Base-by-base conservation (phyloP, 2,113 vertebrate genomes). In the Alces alces region DNA sequence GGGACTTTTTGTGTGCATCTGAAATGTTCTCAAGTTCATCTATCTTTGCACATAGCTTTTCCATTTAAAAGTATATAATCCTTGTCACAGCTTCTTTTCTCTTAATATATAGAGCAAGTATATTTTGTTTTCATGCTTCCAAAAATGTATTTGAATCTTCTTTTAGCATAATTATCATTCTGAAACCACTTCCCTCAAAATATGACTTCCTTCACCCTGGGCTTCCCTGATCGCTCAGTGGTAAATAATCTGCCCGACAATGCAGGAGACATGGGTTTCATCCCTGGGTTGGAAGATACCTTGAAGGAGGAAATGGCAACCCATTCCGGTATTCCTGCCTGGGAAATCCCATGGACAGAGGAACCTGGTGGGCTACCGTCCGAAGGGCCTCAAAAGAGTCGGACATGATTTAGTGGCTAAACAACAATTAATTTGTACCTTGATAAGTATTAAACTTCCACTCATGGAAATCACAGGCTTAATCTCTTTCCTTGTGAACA, bases 91-190 rank as follows among this genome's bases (percentile, higher is more conserved):
- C 25, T 43, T 79, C 21, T 43, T 83, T 92, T 96, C 50, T 87
- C 61, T 54, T 93, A 54, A 23, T 30, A 19, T 19, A 14, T 6
- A 82, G 45, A 27, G 6, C 23, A 55, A 64, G 54, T 89, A 14
- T 28, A 83, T 5, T 90, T 87, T 95, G 43, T 86, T 90, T 90
- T 89, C 39, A 70, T 85, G 66, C 64, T 92, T 94, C 43, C 14
- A 23, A 73, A 96, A 73, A 55, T 61, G 30, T 95, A 11, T 64
- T 61, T 92, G 80, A 85, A 96, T 78, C 57, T 95, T 84, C 61
- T 89, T 91, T 97, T 79, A 96, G 55, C 13, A 16, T 85, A 93
- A 90, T 82, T 86, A 57, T 84, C 45, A 52, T 93, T 83, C 61
- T 39, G 16, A 30, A 96, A 76, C 16, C 2, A 39, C 47, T 84